These are phyloP conservation scores for Ectemnius cavifrons DNA, from an alignment of 2,888 invertebrate species.

Conservation along the genomic window DNA sequence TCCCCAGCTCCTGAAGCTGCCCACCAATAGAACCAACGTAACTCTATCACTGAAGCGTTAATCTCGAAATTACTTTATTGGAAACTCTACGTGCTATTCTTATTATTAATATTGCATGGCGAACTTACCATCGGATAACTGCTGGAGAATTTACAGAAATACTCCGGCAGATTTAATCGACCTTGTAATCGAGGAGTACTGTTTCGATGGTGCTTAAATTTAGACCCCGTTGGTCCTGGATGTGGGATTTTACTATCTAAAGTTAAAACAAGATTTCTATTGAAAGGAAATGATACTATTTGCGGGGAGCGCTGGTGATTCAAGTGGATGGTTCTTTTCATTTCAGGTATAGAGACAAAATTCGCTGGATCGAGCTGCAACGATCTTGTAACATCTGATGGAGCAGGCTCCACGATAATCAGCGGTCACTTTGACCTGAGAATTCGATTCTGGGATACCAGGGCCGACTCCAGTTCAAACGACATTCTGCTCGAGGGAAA, in stretches of 20 bases:
- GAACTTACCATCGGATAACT: too few relatives aligned
- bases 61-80: not conserved
- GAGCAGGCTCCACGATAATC: slow-evolving; percentile 92
- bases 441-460: slow-evolving; percentile 97
- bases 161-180: too few relatives aligned
- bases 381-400: slow-evolving; percentile 95
- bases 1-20: not conserved
- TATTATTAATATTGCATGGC: not conserved
- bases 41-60: not conserved
- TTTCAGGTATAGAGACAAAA: slow-evolving; percentile 90
- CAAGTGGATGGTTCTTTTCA: slow-evolving; percentile 14
- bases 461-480: slow-evolving; percentile 90
- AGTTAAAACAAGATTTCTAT: too few relatives aligned
- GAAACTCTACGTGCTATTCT: not conserved
- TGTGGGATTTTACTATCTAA: too few relatives aligned
- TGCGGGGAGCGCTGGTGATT: too few relatives aligned
- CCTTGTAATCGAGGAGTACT: too few relatives aligned
- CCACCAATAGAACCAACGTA: not conserved
- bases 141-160: too few relatives aligned
- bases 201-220: too few relatives aligned
- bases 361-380: slow-evolving; percentile 98
- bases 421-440: slow-evolving; percentile 99
- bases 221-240: too few relatives aligned
- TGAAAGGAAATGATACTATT: too few relatives aligned
- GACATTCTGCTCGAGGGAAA: slow-evolving; percentile 94